Evolutionary conservation across 1,140 invertebrate genomes (phyloP), one percentile per base, ranked within the genome.

Genomic region (Portunus trituberculatus): DNA sequence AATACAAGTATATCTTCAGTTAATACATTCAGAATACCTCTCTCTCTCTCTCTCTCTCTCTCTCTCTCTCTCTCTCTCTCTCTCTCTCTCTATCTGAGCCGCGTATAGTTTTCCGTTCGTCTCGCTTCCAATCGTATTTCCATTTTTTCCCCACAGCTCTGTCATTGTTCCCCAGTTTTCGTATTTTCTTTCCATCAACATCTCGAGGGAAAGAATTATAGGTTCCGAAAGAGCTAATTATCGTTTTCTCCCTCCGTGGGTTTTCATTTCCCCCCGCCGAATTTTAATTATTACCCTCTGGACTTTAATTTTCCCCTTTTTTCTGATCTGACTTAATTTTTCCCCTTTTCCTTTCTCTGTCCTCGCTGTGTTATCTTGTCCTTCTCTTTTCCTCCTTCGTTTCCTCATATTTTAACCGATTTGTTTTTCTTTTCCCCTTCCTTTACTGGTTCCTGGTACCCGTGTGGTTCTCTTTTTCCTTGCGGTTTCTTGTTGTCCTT

Each of bases 51-150:
- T n/a, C n/a, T n/a, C n/a, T n/a, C n/a, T n/a, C n/a, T n/a, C n/a
- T n/a, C n/a, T n/a, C 32, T 94, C 82, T 84, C 28, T 93, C 82
- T 84, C 28, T 39, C 52, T 93, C 93, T 93, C 93, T 91, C 93
- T 86, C 93, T 93, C 93, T 93, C 93, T 86, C 93, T 84, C 76
- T 84, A 31, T 46, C 93, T 93, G 82, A 14, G 12, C 32, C 91
- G 46, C 91, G 67, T 59, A 59, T 59, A 59, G 52, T 59, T 59
- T 59, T 20, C 52, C 52, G 16, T 59, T 59, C 16, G 16, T 14
- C 52, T 14, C 10, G 16, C 52, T 39, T 59, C 52, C 52, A 59
- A 59, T 59, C 52, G 52, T 1, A 59, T 59, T 59, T 59, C 52
- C 52, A 39, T 59, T 20, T 59, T 59, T 59, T 14, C 52, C 67